Base-by-base conservation (phyloP, 1,140 invertebrate genomes). In the Euschistus heros region DNA sequence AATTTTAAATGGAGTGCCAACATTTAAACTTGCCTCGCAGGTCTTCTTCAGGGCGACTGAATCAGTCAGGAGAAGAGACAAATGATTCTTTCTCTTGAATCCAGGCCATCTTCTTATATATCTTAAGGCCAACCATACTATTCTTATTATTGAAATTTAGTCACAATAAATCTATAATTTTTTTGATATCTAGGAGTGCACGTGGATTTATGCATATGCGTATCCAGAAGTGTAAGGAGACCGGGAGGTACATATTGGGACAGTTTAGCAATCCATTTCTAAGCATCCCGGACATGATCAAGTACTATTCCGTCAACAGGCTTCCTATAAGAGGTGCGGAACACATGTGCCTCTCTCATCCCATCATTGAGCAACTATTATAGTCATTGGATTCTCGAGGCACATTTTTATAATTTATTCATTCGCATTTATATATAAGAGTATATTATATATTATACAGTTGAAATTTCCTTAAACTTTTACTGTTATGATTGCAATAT, bases 201-300 rank as follows among this genome's bases (percentile, higher is more conserved):
- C 82, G 89, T 75, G 92, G 93, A 18, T 95, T 92, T 72, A 95
- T 97, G 89, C 94, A 97, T 73, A 93, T 96, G 86, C 83, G 91
- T 63, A 95, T 96, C 52, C 89, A 91, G 72, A 84, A 84, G 70
- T 81, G 83, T 66, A 82, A 79, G 14, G 85, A 86, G 47, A 80
- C 81, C 30, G 84, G 83, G 30, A 81, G 85, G 60, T 95, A 86
- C 73, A 92, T 94, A 44, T 75, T 97, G 67, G 92, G 92, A 17
- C 91, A 94, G 72, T 93, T 92, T 72, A 91, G 90, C 72, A 90
- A 91, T 65, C 90, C 91, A 13, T 97, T 96, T 74, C 80, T 85
- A 20, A 88, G 84, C 24, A 92, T 98, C 71, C 92, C 93, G 8
- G 87, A 92, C 74, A 90, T 97, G 84, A 91, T 98, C 70, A 83